phyloP scores from a whole-genome alignment of 2,888 invertebrate genomes.

The Bembecia ichneumoniformis region DNA sequence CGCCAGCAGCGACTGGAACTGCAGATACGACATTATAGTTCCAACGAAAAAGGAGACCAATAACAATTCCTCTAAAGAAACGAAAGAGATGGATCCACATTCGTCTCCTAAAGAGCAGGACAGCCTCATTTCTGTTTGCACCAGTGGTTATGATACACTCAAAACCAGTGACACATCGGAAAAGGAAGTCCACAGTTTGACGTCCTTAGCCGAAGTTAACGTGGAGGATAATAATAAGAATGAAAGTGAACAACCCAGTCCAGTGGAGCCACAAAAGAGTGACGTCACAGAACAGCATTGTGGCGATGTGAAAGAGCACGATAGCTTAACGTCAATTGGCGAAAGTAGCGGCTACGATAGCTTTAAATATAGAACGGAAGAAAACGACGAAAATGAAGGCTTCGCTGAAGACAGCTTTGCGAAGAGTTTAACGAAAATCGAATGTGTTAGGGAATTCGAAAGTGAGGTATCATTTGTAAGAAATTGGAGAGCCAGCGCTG shows the following conservation, averaged over 20 bases:
- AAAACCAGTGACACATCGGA: slow-evolving; percentile 44
- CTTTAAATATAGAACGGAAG: slow-evolving; percentile 71
- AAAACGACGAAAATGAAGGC: slow-evolving; percentile 43
- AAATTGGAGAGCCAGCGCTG: slow-evolving; percentile 51
- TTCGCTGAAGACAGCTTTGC: slow-evolving; percentile 57
- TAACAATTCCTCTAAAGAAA: slow-evolving; percentile 43
- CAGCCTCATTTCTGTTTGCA: slow-evolving; percentile 55
- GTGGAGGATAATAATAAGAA: slow-evolving; percentile 20
- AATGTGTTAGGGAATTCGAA: slow-evolving; percentile 38
- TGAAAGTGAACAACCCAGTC: slow-evolving; percentile 75
- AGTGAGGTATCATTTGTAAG: slow-evolving; percentile 33
- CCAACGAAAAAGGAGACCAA: slow-evolving; percentile 50
- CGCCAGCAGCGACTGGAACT: slow-evolving; percentile 85
- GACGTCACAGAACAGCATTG: slow-evolving; percentile 24
- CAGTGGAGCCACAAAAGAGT: slow-evolving; percentile 47
- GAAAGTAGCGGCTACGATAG: slow-evolving; percentile 87
- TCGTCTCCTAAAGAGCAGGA: slow-evolving; percentile 44
- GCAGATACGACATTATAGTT: slow-evolving; percentile 78
- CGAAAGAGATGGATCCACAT: slow-evolving; percentile 39
- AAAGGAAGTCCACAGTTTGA: slow-evolving; percentile 47
- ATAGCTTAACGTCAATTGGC: slow-evolving; percentile 80
- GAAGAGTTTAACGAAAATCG: slow-evolving; percentile 50
- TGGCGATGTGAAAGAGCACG: slow-evolving; percentile 27
- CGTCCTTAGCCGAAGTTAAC: slow-evolving; percentile 37
- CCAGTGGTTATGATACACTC: slow-evolving; percentile 56